These are phyloP conservation scores for Eulithis prunata DNA, from an alignment of 2,888 invertebrate species.

Conservation along the genomic window DNA sequence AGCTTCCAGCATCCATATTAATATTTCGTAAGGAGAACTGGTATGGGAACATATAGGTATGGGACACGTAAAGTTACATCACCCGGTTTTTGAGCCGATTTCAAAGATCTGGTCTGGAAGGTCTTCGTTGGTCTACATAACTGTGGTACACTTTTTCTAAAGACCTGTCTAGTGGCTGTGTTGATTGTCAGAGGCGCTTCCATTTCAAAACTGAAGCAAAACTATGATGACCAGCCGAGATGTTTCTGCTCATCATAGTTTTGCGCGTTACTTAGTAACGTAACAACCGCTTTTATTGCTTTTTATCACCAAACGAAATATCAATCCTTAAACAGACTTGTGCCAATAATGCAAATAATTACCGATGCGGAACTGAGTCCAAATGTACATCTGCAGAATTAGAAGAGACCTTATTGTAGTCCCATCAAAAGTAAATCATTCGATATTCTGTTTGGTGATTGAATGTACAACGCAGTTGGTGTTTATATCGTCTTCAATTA, in stretches of 20 bases:
- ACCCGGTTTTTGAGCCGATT: too few relatives aligned
- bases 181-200: conserved; percentile 11
- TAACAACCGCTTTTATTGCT: conserved; percentile 47
- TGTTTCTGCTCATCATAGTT: conserved; percentile 26
- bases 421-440: neutral
- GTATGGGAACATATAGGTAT: too few relatives aligned
- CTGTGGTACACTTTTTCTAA: too few relatives aligned
- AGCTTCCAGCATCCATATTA: too few relatives aligned
- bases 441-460: conserved; percentile 52
- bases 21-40: too few relatives aligned
- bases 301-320: conserved; percentile 53
- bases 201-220: conserved; percentile 11
- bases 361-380: neutral
- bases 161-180: neutral
- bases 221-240: conserved; percentile 11
- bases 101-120: neutral
- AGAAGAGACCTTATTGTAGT: neutral
- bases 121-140: neutral
- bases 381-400: neutral
- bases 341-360: neutral
- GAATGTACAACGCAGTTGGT: conserved; percentile 69
- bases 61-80: too few relatives aligned
- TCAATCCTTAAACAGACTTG: conserved; percentile 9
- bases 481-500: conserved; percentile 51
- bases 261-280: conserved; percentile 21